Evolutionary conservation across 1,140 invertebrate species (phyloP), one percentile per base, ranked within the genome.

Genomic region (Meloidogyne floridensis): DNA sequence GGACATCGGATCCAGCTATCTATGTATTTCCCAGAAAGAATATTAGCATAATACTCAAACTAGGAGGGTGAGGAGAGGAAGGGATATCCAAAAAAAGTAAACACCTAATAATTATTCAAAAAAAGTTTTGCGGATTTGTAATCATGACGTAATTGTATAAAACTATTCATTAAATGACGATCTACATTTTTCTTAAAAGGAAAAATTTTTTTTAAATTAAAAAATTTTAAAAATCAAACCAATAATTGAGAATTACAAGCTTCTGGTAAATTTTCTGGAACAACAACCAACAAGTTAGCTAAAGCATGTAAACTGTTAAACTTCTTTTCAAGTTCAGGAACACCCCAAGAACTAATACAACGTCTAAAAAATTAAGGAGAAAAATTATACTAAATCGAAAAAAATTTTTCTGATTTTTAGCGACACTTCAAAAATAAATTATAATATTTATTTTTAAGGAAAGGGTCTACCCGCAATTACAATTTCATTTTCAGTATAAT

Each of bases 281-380:
- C 95, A 0, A 98, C 96, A 8, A 98, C 92, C 74, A 99, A 91
- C 54, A 99, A 92, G 92, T 98, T 99, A 89, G 96, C 97, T 7
- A 99, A 92, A 9, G 96, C 95, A 90, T 98, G 95, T 15, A 99
- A 92, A 51, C 95, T 95, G 91, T 98, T 95, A 91, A 98, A 98
- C 32, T 98, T 91, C 70, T 94, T 93, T 32, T 93, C 94, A 13
- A 98, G 93, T 51, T 95, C 91, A 0, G 93, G 92, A 53, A 94
- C 93, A 80, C 93, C 92, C 87, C 95, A 92, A 47, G 74, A 73
- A 7, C 74, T 82, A 5, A 89, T 79, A 72, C 85, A 87, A 42
- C 32, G 53, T 47, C 56, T 32, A 70, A 78, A 77, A 69, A 43
- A 15, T 56, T 65, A 65, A 77, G 65, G n/a, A 20, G n/a, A 56